Conservation (phyloP, 2,797 vertebrate genomes). For the Pampus argenteus region DNA sequence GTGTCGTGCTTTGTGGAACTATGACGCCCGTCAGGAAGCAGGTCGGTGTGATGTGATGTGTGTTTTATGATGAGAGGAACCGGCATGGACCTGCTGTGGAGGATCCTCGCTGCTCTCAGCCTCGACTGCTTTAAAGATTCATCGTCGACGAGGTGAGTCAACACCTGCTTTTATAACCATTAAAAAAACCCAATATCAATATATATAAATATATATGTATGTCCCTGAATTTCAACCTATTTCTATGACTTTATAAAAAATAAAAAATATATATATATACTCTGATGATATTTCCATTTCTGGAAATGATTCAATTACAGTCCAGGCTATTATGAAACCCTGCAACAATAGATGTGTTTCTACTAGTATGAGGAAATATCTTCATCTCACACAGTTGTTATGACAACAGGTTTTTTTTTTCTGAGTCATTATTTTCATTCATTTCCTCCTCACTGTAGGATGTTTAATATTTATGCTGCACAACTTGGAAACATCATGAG, state of each 20-base stretch:
- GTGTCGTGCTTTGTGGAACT: not conserved
- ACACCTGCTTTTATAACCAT: too few species aligned
- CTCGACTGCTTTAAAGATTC: slow-evolving; percentile 84
- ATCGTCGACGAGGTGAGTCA: slow-evolving; percentile 80
- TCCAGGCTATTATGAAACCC: not conserved
- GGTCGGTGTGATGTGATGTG: slow-evolving; percentile 29
- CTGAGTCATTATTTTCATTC: slow-evolving; percentile 34
- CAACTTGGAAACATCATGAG: not conserved
- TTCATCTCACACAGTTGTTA: slow-evolving; percentile 66
- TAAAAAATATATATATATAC: too few species aligned
- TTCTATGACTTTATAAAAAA: too few species aligned
- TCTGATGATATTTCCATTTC: not conserved
- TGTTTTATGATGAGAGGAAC: slow-evolving; percentile 72
- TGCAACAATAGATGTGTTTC: not conserved
- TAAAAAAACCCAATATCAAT: too few species aligned
- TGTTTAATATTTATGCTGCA: slow-evolving; percentile 22
- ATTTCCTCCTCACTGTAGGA: slow-evolving; percentile 18
- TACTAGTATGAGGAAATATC: slow-evolving; percentile 7
- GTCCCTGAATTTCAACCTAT: too few species aligned
- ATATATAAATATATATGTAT: too few species aligned
- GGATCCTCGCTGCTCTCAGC: slow-evolving; percentile 82
- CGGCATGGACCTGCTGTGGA: slow-evolving; percentile 85
- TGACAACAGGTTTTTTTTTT: slow-evolving; percentile 70
- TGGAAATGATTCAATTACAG: not conserved
- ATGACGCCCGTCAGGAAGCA: slow-evolving; percentile 49